These are phyloP conservation scores for Bambusicola thoracicus DNA, from an alignment of 2,113 vertebrate species.

Conservation along the genomic window DNA sequence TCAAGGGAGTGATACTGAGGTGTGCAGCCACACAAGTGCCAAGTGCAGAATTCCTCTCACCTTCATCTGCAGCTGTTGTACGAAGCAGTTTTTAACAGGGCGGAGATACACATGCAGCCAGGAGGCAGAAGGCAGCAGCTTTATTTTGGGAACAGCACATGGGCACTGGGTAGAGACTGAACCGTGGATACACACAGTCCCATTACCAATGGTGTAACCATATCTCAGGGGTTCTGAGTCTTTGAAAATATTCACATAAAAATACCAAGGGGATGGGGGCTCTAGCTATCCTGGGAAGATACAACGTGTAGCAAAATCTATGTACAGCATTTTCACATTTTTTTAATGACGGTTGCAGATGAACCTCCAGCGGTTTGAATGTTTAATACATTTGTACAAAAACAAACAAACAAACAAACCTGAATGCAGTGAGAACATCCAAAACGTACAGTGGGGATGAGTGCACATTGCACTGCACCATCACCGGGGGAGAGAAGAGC, in stretches of 20 bases:
- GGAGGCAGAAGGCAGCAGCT: slow-evolving; percentile 59
- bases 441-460: neutral
- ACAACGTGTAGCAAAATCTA: slow-evolving; percentile 47
- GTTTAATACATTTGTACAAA: neutral
- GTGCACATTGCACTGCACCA: neutral
- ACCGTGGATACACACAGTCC: neutral
- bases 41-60: neutral
- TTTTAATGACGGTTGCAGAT: neutral
- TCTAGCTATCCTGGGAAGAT: slow-evolving; percentile 7
- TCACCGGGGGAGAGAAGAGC: neutral
- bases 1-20: rapidly evolving
- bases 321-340: slow-evolving; percentile 47
- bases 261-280: slow-evolving; percentile 29
- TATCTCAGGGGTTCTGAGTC: neutral
- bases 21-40: neutral
- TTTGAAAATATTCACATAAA: slow-evolving; percentile 63
- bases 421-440: neutral
- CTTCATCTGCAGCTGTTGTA: neutral
- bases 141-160: slow-evolving; percentile 63
- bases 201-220: neutral
- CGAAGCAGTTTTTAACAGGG: neutral
- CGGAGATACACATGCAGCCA: neutral
- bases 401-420: neutral
- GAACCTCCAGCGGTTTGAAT: neutral
- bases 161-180: slow-evolving; percentile 5